Evolutionary conservation across 2,888 invertebrate genomes (phyloP).

Genomic region (Apamea monoglypha): DNA sequence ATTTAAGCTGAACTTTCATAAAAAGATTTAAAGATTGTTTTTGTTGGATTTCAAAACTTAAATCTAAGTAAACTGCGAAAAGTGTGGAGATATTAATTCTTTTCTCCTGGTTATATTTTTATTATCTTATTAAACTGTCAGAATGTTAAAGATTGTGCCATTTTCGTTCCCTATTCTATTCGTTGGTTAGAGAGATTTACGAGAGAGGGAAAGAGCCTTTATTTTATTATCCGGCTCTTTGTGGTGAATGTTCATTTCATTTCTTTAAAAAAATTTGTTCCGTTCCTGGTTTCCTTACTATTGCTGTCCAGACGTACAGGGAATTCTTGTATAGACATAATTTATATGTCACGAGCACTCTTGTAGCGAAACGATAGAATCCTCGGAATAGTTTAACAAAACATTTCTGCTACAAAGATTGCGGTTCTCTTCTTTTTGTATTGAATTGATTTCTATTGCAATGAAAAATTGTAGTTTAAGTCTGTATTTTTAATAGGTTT

Average conservation of each 20-base stretch:
- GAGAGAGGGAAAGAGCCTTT: slow-evolving; percentile 80
- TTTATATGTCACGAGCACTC: slow-evolving; percentile 56
- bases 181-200: slow-evolving; percentile 84
- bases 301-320: slow-evolving; percentile 60
- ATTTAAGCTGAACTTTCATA: slow-evolving; percentile 38
- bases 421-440: neutral
- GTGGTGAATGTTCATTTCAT: slow-evolving; percentile 76
- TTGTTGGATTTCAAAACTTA: slow-evolving; percentile 56
- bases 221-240: slow-evolving; percentile 84
- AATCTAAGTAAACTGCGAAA: slow-evolving; percentile 61
- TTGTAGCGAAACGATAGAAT: slow-evolving; percentile 39
- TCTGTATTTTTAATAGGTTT: neutral
- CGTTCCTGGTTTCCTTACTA: slow-evolving; percentile 61
- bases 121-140: slow-evolving; percentile 89
- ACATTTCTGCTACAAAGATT: slow-evolving; percentile 23
- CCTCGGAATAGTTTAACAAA: slow-evolving; percentile 39
- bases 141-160: slow-evolving; percentile 88
- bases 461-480: neutral
- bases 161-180: slow-evolving; percentile 85
- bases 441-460: slow-evolving; percentile 22
- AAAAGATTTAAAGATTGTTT: slow-evolving; percentile 64
- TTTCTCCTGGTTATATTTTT: slow-evolving; percentile 85
- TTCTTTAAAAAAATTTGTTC: slow-evolving; percentile 64
- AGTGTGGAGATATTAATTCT: slow-evolving; percentile 69
- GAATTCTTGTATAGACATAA: slow-evolving; percentile 65